Percentiles rank a stretch among this genome's conserved stretches.
phyloP scores from a whole-genome alignment of 2,113 vertebrate genomes.

The Tiliqua scincoides region DNA sequence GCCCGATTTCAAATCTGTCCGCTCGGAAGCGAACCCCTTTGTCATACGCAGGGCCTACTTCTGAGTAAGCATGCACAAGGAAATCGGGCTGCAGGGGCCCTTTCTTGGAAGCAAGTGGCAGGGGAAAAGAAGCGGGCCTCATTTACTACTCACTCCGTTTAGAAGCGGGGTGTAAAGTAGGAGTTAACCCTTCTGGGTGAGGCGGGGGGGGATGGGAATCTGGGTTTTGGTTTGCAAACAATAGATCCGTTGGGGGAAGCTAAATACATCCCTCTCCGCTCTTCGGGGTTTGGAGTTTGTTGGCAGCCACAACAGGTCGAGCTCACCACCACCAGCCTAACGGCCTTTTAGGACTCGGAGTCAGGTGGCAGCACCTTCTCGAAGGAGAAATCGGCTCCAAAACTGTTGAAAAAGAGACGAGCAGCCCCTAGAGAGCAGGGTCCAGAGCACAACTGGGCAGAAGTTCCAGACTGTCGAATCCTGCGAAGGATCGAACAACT shows the following conservation, averaged over 20 bases:
- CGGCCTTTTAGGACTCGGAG: not conserved
- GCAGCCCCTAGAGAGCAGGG: no score
- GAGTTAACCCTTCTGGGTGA: not conserved
- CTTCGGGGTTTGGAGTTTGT: not conserved
- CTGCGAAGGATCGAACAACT: not conserved
- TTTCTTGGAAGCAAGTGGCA: not conserved
- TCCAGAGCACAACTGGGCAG: no score
- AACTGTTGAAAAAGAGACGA: not conserved
- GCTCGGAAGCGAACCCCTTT: not conserved
- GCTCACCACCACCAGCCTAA: not conserved
- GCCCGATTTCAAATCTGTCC: no score
- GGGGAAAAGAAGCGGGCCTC: not conserved
- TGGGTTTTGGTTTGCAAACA: not conserved
- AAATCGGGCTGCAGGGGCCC: not conserved
- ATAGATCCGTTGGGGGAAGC: not conserved
- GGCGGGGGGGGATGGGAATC: no score
- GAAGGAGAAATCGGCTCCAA: not conserved
- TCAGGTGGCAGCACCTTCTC: not conserved
- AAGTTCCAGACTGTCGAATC: not conserved
- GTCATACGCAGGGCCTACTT: not conserved
- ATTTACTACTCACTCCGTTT: not conserved
- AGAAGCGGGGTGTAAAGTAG: not conserved
- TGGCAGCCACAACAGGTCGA: not conserved
- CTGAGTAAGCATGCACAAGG: not conserved
- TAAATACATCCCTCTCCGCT: not conserved